Conservation (phyloP, 2,888 invertebrate species). For the Oegoconia quadripuncta region DNA sequence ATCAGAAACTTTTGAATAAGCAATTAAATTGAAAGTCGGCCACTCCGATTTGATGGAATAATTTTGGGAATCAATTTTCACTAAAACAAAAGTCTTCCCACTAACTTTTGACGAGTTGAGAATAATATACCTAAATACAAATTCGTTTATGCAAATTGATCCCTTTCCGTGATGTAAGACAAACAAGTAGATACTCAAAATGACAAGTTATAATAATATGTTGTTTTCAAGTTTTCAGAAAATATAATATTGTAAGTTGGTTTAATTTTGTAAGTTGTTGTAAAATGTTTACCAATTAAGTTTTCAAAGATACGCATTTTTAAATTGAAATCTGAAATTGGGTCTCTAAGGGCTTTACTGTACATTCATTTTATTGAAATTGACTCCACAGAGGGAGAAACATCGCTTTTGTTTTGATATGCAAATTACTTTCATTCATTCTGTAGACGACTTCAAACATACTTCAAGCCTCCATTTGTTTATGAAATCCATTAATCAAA, state of each 20-base stretch:
- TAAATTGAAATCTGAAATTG: neutral
- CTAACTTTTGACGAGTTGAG: slow-evolving; percentile 32
- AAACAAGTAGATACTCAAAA: too few species aligned
- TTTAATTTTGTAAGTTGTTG: neutral
- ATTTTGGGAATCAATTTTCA: slow-evolving; percentile 44
- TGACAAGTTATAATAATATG: too few species aligned
- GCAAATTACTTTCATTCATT: slow-evolving; percentile 36
- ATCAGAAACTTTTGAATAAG: slow-evolving; percentile 33
- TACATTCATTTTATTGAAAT: slow-evolving; percentile 1
- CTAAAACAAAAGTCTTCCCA: slow-evolving; percentile 28
- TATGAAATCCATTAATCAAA: slow-evolving; percentile 34
- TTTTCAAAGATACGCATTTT: neutral
- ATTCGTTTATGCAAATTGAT: slow-evolving; percentile 39
- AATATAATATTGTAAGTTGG: neutral
- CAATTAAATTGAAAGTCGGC: slow-evolving; percentile 34
- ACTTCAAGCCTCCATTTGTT: slow-evolving; percentile 21
- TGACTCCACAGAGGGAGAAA: slow-evolving; percentile 2
- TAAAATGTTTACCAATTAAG: neutral
- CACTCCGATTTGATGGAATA: slow-evolving; percentile 40
- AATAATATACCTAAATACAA: slow-evolving; percentile 40
- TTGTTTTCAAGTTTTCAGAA: too few species aligned
- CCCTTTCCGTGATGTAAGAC: slow-evolving; percentile 10
- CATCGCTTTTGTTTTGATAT: slow-evolving; percentile 30
- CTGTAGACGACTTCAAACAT: slow-evolving; percentile 9
- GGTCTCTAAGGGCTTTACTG: neutral